A percentile compares a stretch with the other conserved stretches of the same genome.
These are phyloP conservation scores for Drosophila atroscutellata DNA, from an alignment of 2,888 invertebrate species.

Conservation along the genomic window DNA sequence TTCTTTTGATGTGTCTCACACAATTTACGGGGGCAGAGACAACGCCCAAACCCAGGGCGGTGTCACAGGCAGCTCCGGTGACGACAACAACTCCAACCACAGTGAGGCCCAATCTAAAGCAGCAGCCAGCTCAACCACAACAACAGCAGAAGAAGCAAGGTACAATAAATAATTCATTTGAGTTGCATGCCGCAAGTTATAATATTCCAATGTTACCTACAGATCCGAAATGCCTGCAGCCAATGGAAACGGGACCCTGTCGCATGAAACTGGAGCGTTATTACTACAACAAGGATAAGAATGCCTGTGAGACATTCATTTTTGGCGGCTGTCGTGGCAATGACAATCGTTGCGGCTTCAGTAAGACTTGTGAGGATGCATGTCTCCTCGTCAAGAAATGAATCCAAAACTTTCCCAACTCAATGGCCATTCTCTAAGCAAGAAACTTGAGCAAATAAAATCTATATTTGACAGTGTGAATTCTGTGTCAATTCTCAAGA, in stretches of 20 bases:
- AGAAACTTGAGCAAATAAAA: slow-evolving; percentile 18
- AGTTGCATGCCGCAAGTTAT: neutral
- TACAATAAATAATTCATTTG: neutral
- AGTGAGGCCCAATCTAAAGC: slow-evolving; percentile 10
- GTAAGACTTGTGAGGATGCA: slow-evolving; percentile 76
- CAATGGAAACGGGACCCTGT: slow-evolving; percentile 80
- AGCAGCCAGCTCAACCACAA: slow-evolving; percentile 12
- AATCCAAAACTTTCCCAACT: neutral
- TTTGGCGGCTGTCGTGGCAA: slow-evolving; percentile 83
- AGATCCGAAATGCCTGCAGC: slow-evolving; percentile 80
- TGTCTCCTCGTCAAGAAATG: slow-evolving; percentile 62
- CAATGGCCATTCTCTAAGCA: neutral
- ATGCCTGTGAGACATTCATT: slow-evolving; percentile 76
- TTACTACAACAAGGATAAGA: slow-evolving; percentile 78
- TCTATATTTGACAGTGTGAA: neutral
- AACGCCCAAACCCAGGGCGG: slow-evolving; percentile 44
- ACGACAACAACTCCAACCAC: slow-evolving; percentile 8
- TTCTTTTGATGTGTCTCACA: slow-evolving; percentile 45
- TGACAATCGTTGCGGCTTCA: slow-evolving; percentile 79
- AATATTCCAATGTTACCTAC: neutral
- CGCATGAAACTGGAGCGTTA: slow-evolving; percentile 80
- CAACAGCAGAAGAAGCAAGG: slow-evolving; percentile 45
- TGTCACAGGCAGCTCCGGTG: slow-evolving; percentile 19
- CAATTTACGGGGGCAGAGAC: slow-evolving; percentile 48
- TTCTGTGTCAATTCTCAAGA: neutral